Percentiles rank a stretch among this genome's conserved stretches.
These are phyloP conservation scores for Balaeniceps rex DNA, from an alignment of 2,113 vertebrate genomes.

Conservation along the genomic window DNA sequence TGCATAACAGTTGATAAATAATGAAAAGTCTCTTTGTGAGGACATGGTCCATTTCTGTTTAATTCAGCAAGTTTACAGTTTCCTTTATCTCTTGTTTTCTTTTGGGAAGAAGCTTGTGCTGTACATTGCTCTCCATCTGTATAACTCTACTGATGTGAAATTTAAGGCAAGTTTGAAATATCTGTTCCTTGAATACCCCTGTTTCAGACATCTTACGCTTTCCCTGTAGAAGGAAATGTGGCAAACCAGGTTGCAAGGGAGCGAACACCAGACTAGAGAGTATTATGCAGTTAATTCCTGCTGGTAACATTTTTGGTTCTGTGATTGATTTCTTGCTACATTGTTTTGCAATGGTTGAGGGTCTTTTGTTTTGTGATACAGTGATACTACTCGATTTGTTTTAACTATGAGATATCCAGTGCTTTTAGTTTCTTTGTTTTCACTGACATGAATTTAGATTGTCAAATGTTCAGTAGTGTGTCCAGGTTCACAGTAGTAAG, in stretches of 20 bases:
- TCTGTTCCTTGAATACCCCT: not conserved
- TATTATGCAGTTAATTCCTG: not conserved
- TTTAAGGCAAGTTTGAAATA: not conserved
- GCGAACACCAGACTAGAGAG: not conserved
- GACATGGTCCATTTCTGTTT: not conserved
- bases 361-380: not conserved
- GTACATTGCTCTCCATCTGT: not conserved
- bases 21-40: not conserved
- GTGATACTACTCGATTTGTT: not conserved
- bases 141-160: not conserved
- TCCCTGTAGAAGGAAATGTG: not conserved
- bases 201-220: not conserved
- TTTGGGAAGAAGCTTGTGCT: not conserved
- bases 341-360: not conserved
- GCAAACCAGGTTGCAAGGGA: not conserved
- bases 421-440: not conserved
- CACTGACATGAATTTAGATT: not conserved
- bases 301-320: not conserved
- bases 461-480: not conserved
- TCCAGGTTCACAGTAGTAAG: not conserved
- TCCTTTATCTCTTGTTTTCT: not conserved
- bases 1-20: not conserved
- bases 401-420: not conserved
- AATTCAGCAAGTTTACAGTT: not conserved
- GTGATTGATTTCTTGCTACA: not conserved